Evolutionary conservation across 2,113 vertebrate genomes (phyloP), one percentile per base, ranked within the genome.

Genomic region (Hymenochirus boettgeri): DNA sequence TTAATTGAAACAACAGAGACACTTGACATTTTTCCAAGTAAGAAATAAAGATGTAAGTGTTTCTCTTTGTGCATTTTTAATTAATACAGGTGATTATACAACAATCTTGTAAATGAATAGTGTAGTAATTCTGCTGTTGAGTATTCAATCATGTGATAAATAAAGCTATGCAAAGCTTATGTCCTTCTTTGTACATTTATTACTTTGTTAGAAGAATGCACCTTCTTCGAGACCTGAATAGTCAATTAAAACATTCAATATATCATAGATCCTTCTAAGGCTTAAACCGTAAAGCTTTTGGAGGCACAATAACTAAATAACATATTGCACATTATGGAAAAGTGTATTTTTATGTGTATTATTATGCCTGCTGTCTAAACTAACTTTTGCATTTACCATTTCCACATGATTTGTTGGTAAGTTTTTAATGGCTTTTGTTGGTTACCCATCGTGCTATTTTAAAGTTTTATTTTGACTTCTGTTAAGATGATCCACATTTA

Each of bases 31-130:
- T 57, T 88, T 83, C 89, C 83, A 71, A 81, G 0, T 25, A 72
- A 80, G 73, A 86, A 82, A 83, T 79, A 77, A 83, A 87, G 81
- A 91, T 91, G 83, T 88, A 87, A 82, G 86, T 79, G 77, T 83
- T 89, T 85, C 88, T 86, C 74, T 73, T 61, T 56, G 51, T 82
- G 75, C 73, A 76, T 86, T 84, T 75, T 76, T 72, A 79, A 88
- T 88, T 86, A 86, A 77, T 83, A 77, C 76, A 87, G 86, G 85
- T 92, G 88, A 90, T 76, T 88, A 85, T 90, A 87, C 82, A 89
- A 90, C 90, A 90, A 80, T 81, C 75, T 77, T 76, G 67, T 80
- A 74, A 79, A 90, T 88, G 90, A 89, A 91, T 86, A 83, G 83
- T 57, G 71, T 76, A 71, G 82, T 88, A 81, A 85, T 85, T 85